Evolutionary conservation across 2,113 vertebrate species (phyloP).

Genomic region (Redunca redunca): DNA sequence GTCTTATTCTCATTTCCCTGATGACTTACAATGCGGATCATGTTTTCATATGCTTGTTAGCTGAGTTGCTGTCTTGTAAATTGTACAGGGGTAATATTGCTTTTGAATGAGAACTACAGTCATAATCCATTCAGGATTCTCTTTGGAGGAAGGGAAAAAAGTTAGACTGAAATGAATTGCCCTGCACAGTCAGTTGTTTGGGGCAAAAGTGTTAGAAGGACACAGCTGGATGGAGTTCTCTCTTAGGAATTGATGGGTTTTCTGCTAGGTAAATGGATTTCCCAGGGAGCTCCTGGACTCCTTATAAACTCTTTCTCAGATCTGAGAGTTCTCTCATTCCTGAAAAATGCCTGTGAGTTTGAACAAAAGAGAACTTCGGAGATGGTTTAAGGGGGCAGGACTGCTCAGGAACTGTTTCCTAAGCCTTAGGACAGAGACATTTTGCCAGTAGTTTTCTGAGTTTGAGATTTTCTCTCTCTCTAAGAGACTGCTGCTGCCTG

Average conservation of each 20-base stretch:
- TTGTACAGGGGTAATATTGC: neutral
- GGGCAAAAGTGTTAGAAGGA: slow-evolving; percentile 18
- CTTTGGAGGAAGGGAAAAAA: neutral
- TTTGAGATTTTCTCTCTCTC: neutral
- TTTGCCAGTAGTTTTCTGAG: neutral
- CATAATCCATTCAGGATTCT: neutral
- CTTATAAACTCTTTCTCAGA: slow-evolving; percentile 34
- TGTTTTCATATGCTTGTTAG: neutral
- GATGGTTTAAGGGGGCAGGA: neutral
- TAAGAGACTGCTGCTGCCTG: neutral
- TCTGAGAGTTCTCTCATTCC: neutral
- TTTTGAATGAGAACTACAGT: neutral
- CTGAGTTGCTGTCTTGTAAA: neutral
- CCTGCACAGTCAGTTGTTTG: neutral
- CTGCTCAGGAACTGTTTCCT: neutral
- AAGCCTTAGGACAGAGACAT: neutral
- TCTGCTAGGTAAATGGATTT: neutral
- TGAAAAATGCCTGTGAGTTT: neutral
- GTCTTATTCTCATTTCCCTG: neutral
- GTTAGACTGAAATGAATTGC: neutral
- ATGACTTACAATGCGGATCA: neutral
- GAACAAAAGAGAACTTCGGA: neutral
- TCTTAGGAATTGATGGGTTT: neutral
- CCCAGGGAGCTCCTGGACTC: neutral
- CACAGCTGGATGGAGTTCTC: neutral